phyloP scores from a whole-genome alignment of 2,888 invertebrate genomes.

The Frankliniella fusca region DNA sequence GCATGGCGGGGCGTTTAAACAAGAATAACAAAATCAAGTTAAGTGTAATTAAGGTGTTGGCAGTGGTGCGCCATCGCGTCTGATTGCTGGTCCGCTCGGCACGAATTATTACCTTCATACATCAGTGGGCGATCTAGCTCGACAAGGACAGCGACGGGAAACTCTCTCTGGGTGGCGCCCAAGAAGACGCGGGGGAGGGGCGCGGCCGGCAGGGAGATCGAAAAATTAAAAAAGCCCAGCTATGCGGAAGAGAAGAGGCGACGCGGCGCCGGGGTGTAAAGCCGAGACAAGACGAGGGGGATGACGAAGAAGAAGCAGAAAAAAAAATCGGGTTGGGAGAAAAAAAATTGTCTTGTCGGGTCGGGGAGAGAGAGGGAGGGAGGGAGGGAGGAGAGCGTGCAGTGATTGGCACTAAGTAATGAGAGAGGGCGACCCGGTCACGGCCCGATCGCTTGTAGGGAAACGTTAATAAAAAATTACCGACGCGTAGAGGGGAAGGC shows the following conservation, averaged over 20 bases:
- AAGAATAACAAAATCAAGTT: conserved; percentile 23
- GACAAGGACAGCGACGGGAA: background rate
- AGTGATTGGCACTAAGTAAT: conserved; percentile 26
- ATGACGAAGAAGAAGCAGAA: background rate
- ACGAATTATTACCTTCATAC: conserved; percentile 21
- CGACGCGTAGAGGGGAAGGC: background rate
- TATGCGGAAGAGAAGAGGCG: conserved; percentile 2
- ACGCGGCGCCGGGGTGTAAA: background rate
- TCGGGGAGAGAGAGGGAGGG: background rate
- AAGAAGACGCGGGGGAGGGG: background rate
- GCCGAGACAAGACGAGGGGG: background rate
- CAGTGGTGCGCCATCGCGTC: background rate
- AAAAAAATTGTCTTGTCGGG: background rate
- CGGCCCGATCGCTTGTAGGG: background rate
- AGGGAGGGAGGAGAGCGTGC: background rate
- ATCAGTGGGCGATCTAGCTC: conserved; percentile 8
- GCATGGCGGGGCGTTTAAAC: background rate
- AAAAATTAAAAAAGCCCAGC: conserved; percentile 21
- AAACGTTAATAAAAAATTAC: background rate
- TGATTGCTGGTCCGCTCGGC: background rate
- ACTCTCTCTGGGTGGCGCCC: background rate
- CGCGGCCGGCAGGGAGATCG: background rate
- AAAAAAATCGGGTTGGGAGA: background rate
- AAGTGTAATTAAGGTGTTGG: conserved; percentile 24
- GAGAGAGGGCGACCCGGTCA: conserved; percentile 5